A percentile compares a stretch with the other conserved stretches of the same genome.
phyloP scores from a whole-genome alignment of 2,888 invertebrate genomes.

The Incurvaria masculella region DNA sequence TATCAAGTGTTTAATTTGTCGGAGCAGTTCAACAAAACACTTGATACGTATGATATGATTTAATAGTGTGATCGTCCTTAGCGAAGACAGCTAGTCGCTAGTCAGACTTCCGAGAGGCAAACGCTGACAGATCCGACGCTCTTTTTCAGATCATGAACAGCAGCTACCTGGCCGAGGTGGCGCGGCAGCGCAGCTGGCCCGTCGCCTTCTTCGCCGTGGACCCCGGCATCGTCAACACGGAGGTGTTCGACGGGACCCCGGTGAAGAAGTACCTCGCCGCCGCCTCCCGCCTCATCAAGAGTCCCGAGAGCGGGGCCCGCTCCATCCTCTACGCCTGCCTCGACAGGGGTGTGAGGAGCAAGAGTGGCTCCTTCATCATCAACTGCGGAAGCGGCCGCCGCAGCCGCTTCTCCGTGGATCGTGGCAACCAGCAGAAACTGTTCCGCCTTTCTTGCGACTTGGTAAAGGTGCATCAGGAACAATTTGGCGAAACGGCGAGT shows the following conservation, averaged over 20 bases:
- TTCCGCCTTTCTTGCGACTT: slow-evolving; percentile 66
- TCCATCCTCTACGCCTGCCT: slow-evolving; percentile 76
- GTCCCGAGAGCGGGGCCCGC: slow-evolving; percentile 75
- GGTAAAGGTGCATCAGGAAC: slow-evolving; percentile 32
- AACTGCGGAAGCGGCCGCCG: slow-evolving; percentile 65
- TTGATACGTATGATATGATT: too few relatives aligned
- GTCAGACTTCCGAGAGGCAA: too few relatives aligned
- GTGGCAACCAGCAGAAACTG: slow-evolving; percentile 60
- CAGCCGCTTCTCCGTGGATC: slow-evolving; percentile 54
- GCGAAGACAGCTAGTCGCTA: too few relatives aligned
- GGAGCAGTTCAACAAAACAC: too few relatives aligned
- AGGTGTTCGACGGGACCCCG: slow-evolving; percentile 70
- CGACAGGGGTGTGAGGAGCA: slow-evolving; percentile 66
- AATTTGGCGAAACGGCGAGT: slow-evolving; percentile 24
- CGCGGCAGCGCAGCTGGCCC: slow-evolving; percentile 49
- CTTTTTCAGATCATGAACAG: slow-evolving; percentile 59
- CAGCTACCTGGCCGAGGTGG: slow-evolving; percentile 55
- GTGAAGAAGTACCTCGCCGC: slow-evolving; percentile 61
- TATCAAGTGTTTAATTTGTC: too few relatives aligned
- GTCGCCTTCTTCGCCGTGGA: slow-evolving; percentile 75
- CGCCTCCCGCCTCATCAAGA: slow-evolving; percentile 66
- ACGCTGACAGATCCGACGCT: too few relatives aligned
- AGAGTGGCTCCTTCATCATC: slow-evolving; percentile 78
- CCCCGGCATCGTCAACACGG: slow-evolving; percentile 85
- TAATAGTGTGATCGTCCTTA: too few relatives aligned